phyloP scores from a whole-genome alignment of 2,888 invertebrate genomes.

The Oligia strigilis region DNA sequence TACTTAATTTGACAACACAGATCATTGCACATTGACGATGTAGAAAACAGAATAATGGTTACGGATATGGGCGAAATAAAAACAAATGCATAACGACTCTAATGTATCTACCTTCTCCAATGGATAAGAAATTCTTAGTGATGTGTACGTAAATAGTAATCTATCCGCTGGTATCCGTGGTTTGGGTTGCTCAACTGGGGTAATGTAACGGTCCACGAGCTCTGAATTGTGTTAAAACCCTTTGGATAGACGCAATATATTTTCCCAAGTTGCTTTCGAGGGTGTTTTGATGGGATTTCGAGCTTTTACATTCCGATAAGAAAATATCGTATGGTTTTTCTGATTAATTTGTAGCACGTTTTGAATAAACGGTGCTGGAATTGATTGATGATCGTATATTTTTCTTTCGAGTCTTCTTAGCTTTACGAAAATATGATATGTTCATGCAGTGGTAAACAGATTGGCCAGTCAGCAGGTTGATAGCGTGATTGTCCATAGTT shows the following conservation, averaged over 20 bases:
- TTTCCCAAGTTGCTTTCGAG: slow-evolving; percentile 56
- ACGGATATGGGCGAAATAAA: slow-evolving; percentile 1
- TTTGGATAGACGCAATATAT: slow-evolving; percentile 66
- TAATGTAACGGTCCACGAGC: slow-evolving; percentile 63
- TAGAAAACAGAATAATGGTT: not conserved
- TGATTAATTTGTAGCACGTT: slow-evolving; percentile 21
- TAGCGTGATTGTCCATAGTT: not conserved
- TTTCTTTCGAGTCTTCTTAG: not conserved
- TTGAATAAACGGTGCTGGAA: slow-evolving; percentile 12
- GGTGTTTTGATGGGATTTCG: slow-evolving; percentile 59
- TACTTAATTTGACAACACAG: not conserved
- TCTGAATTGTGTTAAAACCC: slow-evolving; percentile 68
- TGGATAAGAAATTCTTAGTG: slow-evolving; percentile 33
- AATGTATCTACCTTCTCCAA: slow-evolving; percentile 30
- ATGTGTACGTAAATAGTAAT: slow-evolving; percentile 59
- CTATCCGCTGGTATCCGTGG: slow-evolving; percentile 45
- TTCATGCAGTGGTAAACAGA: not conserved
- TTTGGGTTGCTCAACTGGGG: slow-evolving; percentile 56
- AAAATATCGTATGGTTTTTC: slow-evolving; percentile 23
- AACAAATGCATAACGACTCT: slow-evolving; percentile 6
- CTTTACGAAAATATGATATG: not conserved
- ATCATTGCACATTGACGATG: not conserved
- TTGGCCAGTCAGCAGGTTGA: not conserved
- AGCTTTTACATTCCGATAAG: slow-evolving; percentile 32
- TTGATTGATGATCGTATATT: not conserved